Evolutionary conservation across 92 coral and sea anemone genomes (phyloP).

Genomic region (Pocillopora grandis): DNA sequence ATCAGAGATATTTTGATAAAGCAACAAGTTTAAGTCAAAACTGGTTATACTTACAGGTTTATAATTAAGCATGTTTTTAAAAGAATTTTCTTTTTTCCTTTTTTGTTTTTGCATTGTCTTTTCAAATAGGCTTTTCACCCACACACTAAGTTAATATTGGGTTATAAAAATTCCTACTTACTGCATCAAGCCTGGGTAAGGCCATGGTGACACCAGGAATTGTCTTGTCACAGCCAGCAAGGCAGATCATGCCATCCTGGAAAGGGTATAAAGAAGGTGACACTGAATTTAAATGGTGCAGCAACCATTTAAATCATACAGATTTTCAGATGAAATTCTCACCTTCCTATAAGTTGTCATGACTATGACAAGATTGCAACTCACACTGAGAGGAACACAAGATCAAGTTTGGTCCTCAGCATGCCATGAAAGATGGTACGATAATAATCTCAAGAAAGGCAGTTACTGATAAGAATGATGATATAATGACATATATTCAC

Average conservation of each 20-base stretch:
- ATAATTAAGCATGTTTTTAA: background rate
- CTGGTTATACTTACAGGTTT: background rate
- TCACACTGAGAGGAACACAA: too few species aligned
- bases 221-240: slow-evolving; percentile 90
- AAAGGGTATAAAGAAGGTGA: background rate
- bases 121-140: too few species aligned
- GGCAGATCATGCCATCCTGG: slow-evolving; percentile 78
- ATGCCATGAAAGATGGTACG: background rate
- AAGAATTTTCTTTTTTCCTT: background rate
- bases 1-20: too few species aligned
- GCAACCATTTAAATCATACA: too few species aligned
- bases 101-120: too few species aligned
- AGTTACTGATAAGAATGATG: background rate
- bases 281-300: background rate
- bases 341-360: too few species aligned
- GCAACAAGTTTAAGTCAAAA: background rate
- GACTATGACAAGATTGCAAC: too few species aligned
- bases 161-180: slow-evolving; percentile 14
- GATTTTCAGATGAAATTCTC: too few species aligned
- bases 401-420: too few species aligned
- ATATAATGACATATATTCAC: background rate
- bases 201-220: slow-evolving; percentile 89
- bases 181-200: slow-evolving; percentile 78
- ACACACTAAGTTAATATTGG: background rate
- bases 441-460: background rate